Evolutionary conservation across 2,797 vertebrate species (phyloP).

Genomic region (Fundulus diaphanus): DNA sequence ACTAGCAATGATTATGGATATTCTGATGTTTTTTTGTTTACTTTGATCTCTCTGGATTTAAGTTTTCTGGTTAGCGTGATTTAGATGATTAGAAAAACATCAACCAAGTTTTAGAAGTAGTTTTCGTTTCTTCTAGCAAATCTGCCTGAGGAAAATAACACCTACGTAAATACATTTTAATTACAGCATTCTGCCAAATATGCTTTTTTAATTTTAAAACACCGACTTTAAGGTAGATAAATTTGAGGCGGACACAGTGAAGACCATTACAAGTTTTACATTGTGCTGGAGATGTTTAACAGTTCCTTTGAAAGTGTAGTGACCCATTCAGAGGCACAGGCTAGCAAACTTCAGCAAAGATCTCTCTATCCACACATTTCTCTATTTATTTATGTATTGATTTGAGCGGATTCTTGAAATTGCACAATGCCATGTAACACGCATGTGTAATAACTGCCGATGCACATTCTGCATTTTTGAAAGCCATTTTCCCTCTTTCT

Average conservation of each 20-base stretch:
- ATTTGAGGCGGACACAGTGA: not conserved
- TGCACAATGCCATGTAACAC: conserved; percentile 86
- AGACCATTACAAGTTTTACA: not conserved
- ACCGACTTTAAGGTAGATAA: not conserved
- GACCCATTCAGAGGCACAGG: conserved; percentile 15
- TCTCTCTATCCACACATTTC: conserved; percentile 80
- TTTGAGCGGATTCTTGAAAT: conserved; percentile 82
- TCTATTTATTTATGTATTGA: conserved; percentile 83
- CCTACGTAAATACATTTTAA: not conserved
- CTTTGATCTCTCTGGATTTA: conserved; percentile 47
- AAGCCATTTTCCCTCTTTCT: conserved; percentile 95
- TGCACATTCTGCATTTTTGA: conserved; percentile 89
- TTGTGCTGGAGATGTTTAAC: conserved; percentile 25
- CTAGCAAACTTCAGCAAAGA: conserved; percentile 32
- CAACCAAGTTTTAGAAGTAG: not conserved
- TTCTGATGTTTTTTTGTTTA: conserved; percentile 42
- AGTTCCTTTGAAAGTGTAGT: not conserved
- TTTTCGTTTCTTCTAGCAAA: conserved; percentile 6
- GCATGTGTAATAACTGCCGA: conserved; percentile 89
- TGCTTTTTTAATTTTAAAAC: not conserved
- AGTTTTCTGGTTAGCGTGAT: conserved; percentile 34
- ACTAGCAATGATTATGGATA: conserved; percentile 49
- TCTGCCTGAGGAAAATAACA: not conserved
- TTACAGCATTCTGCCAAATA: not conserved
- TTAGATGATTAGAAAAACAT: not conserved